Evolutionary conservation across 2,113 vertebrate genomes (phyloP), one percentile per base, ranked within the genome.

Genomic region (Montifringilla adamsi): DNA sequence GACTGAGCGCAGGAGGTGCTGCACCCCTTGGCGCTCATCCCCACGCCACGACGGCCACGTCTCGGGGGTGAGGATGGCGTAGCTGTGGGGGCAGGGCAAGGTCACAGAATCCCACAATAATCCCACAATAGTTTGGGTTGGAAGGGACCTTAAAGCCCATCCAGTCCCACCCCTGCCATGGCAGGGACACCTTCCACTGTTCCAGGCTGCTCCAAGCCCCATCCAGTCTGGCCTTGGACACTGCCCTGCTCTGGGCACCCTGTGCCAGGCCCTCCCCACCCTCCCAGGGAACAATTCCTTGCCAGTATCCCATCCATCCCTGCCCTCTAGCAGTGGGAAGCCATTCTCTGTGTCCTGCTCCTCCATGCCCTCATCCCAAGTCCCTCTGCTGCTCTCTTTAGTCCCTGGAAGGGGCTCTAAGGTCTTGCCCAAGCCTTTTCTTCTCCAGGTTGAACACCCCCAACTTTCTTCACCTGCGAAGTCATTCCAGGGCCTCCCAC

Each of bases 1-100:
- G 88, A 99, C 99, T 0, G 99, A 98, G n/a, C 95, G 96, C 24
- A 99, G 97, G 30, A 99, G 97, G 94, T 99, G 99, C 92, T 99
- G 98, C 84, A 99, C 99, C 0, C 99, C 99, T 87, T 99, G 98
- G 55, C 98, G 98, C 94, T 99, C 99, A 0, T 98, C 98, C 35
- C 99, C 99, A 0, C 89, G 97, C 99, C 99, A 99, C 22, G 30
- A 63, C 0, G 99, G 99, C 99, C 99, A 99, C 0, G 99, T 99
- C 97, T 99, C 98, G 0, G 97, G 95, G 17, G 99, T 99, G 81
- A 99, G 98, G 87, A 99, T 99, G 95, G 99, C 99, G 0, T 99
- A 99, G 95, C 99, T 99, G 95, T 2, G 30, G 15, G 58, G n/a
- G 62, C 6, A 27, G 1, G 26, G 11, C 28, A 17, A 28, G 28